Evolutionary conservation across 2,888 invertebrate species (phyloP).

Genomic region (Aethes cnicana): DNA sequence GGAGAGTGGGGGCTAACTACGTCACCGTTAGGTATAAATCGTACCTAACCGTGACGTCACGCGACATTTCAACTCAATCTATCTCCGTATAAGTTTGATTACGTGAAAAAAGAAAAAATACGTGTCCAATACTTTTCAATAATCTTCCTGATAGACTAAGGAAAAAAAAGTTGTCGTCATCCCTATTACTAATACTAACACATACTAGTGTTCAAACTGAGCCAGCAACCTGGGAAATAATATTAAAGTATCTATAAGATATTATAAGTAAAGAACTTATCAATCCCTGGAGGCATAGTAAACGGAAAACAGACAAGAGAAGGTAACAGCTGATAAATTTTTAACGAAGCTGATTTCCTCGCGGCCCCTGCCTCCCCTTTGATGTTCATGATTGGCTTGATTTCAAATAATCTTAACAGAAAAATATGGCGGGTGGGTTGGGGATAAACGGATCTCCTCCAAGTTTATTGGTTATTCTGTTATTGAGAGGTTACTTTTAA

Average conservation of each 20-base stretch:
- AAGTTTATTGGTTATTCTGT: conserved; percentile 33
- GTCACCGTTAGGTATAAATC: too few species aligned
- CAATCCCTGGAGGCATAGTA: conserved; percentile 4
- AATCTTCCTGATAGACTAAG: too few species aligned
- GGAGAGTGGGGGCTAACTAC: too few species aligned
- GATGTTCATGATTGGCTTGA: conserved; percentile 61
- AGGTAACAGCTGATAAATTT: conserved; percentile 40
- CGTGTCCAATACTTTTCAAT: too few species aligned
- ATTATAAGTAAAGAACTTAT: conserved; percentile 20
- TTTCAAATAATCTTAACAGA: conserved; percentile 56
- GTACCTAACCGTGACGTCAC: too few species aligned
- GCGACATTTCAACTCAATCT: too few species aligned
- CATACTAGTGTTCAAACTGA: too few species aligned
- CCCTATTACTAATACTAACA: too few species aligned
- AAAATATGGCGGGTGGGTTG: conserved; percentile 45
- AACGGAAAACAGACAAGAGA: conserved; percentile 12
- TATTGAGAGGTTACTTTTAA: conserved; percentile 34
- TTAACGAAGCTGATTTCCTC: conserved; percentile 48
- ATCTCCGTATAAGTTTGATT: too few species aligned
- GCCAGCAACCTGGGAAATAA: too few species aligned
- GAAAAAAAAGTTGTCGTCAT: too few species aligned
- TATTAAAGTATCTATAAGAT: not conserved
- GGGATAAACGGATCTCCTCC: conserved; percentile 31
- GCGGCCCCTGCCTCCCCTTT: conserved; percentile 43
- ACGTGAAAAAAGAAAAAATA: too few species aligned